Conservation (phyloP, 1,140 invertebrate genomes). For the Pseudomyrmex flavicornis region DNA sequence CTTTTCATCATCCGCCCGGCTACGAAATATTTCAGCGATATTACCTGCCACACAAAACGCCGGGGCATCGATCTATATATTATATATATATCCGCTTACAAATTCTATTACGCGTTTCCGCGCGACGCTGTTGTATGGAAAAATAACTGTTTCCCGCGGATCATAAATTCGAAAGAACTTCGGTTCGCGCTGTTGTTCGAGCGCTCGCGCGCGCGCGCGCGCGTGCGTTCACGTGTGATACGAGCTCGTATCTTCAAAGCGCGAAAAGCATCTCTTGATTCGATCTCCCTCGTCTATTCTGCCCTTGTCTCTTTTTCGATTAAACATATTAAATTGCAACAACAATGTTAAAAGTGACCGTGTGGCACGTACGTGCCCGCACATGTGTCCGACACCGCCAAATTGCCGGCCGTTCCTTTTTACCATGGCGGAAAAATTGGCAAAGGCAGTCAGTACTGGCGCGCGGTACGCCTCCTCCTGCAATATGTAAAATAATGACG, state of each 20-base stretch:
- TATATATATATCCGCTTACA: constrained; percentile 42
- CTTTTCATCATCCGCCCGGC: constrained; percentile 46
- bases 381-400: constrained; percentile 53
- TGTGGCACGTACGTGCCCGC: constrained; percentile 30
- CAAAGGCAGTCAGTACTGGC: constrained; percentile 70
- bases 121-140: constrained; percentile 49
- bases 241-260: constrained; percentile 41
- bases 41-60: constrained; percentile 15
- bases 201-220: too few relatives aligned
- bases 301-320: not conserved
- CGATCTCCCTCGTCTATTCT: too few relatives aligned
- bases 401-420: constrained; percentile 76
- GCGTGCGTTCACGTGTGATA: not conserved
- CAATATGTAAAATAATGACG: constrained; percentile 78
- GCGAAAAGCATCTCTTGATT: constrained; percentile 12
- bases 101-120: constrained; percentile 58
- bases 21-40: constrained; percentile 46
- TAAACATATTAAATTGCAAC: constrained; percentile 66
- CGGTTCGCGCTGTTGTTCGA: constrained; percentile 33
- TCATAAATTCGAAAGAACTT: constrained; percentile 61
- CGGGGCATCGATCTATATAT: constrained; percentile 24
- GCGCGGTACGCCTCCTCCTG: constrained; percentile 73
- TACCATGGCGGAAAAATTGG: constrained; percentile 73
- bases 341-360: constrained; percentile 58
- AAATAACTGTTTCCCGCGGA: constrained; percentile 48